Evolutionary conservation across 2,113 vertebrate genomes (phyloP).

Genomic region (Marcusenius ussheri): DNA sequence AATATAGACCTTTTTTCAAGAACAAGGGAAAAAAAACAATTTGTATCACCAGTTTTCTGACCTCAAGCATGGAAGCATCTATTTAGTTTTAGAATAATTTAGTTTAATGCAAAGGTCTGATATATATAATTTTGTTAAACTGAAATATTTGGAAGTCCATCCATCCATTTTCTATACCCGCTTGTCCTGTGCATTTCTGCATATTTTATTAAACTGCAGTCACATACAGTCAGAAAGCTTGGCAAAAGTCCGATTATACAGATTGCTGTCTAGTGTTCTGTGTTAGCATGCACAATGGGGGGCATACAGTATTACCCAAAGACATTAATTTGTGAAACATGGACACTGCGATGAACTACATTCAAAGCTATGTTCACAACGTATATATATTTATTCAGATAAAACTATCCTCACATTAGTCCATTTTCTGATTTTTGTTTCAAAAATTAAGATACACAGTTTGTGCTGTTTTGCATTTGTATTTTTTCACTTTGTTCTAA

Average conservation of each 20-base stretch:
- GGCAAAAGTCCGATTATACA: neutral
- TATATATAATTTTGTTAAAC: neutral
- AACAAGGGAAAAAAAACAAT: neutral
- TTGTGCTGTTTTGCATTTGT: neutral
- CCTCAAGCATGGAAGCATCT: neutral
- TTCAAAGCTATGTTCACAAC: neutral
- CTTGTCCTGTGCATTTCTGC: neutral
- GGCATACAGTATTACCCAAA: neutral
- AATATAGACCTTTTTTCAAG: neutral
- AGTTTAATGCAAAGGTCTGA: neutral
- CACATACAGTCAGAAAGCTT: neutral
- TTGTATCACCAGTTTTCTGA: neutral
- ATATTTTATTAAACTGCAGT: neutral
- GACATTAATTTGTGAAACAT: neutral
- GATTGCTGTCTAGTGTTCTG: neutral
- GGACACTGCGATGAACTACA: neutral
- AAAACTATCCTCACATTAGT: neutral
- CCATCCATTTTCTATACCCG: neutral
- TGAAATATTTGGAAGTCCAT: neutral
- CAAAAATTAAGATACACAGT: neutral
- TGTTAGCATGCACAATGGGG: neutral
- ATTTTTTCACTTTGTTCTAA: neutral
- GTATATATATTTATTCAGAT: neutral
- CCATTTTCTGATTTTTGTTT: neutral
- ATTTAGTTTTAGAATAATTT: neutral